Evolutionary conservation across 2,888 invertebrate genomes (phyloP).

Genomic region (Elaeidobius kamerunicus): DNA sequence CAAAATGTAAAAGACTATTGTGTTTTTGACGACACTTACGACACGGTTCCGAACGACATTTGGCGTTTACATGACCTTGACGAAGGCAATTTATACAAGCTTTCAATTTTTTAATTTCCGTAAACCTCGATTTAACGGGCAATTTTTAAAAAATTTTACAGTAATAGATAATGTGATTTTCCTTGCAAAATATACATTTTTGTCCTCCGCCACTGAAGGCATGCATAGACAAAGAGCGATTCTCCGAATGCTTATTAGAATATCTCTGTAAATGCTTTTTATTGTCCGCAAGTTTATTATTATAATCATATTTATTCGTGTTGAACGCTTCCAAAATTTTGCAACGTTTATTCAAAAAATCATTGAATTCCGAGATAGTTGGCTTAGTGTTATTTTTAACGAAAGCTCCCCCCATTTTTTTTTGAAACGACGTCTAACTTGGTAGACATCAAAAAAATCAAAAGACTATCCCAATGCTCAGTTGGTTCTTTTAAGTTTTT

Average conservation of each 20-base stretch:
- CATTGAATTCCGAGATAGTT: neutral
- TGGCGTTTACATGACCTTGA: conserved; percentile 17
- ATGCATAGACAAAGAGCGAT: too few relatives aligned
- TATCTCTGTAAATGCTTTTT: too few relatives aligned
- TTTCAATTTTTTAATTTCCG: conserved; percentile 27
- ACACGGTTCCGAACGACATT: conserved; percentile 28
- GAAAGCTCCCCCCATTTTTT: conserved; percentile 5
- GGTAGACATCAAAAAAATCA: conserved; percentile 4
- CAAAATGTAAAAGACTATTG: conserved; percentile 13
- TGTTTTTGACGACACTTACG: conserved; percentile 24
- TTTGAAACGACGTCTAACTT: conserved; percentile 5
- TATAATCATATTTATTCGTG: too few relatives aligned
- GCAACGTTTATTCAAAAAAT: conserved; percentile 10
- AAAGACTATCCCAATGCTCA: conserved; percentile 3
- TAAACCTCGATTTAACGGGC: conserved; percentile 16
- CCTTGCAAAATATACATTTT: neutral
- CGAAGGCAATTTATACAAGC: conserved; percentile 24
- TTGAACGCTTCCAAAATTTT: conserved; percentile 8
- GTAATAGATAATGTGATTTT: conserved; percentile 12
- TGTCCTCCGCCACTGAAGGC: neutral
- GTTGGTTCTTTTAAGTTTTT: conserved; percentile 1
- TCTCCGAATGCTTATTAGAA: too few relatives aligned
- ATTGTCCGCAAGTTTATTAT: too few relatives aligned
- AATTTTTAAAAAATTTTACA: conserved; percentile 29
- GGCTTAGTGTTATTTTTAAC: neutral